Percentiles rank a stretch among this genome's conserved stretches.
Evolutionary conservation across 2,888 invertebrate genomes (phyloP).

Genomic region (Drosophila mulleri): DNA sequence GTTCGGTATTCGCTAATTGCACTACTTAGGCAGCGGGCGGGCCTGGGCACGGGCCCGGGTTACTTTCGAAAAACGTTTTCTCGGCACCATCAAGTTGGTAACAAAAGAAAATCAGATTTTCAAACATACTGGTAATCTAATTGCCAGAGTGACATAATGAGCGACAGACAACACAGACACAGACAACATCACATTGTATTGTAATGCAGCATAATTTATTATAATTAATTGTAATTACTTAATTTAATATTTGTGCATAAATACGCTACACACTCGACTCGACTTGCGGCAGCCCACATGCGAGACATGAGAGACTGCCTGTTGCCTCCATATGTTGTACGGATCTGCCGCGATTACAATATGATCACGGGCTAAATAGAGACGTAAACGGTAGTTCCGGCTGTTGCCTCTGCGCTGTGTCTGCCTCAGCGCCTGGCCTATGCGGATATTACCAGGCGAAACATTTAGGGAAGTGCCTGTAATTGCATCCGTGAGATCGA

Average conservation of each 20-base stretch:
- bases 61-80: conserved; percentile 57
- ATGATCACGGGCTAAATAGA: conserved; percentile 19
- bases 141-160: conserved; percentile 45
- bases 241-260: conserved; percentile 40
- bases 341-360: conserved; percentile 12
- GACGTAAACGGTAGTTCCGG: conserved; percentile 31
- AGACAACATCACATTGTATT: conserved; percentile 23
- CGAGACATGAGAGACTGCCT: conserved; percentile 4
- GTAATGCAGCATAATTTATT: conserved; percentile 46
- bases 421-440: conserved; percentile 14
- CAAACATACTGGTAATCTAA: conserved; percentile 35
- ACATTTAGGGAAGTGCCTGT: conserved; percentile 32
- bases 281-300: conserved; percentile 9
- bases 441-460: conserved; percentile 38
- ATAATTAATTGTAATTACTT: conserved; percentile 55
- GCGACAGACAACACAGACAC: conserved; percentile 4
- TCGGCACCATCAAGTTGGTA: conserved; percentile 27
- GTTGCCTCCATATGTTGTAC: conserved; percentile 6
- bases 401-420: conserved; percentile 5
- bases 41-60: conserved; percentile 46
- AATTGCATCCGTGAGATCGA: conserved; percentile 40
- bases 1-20: conserved; percentile 54
- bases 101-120: conserved; percentile 48
- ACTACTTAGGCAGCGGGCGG: conserved; percentile 68
- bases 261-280: neutral